Evolutionary conservation across 1,140 invertebrate genomes (phyloP).

Genomic region (Holcopasites calliopsidis): DNA sequence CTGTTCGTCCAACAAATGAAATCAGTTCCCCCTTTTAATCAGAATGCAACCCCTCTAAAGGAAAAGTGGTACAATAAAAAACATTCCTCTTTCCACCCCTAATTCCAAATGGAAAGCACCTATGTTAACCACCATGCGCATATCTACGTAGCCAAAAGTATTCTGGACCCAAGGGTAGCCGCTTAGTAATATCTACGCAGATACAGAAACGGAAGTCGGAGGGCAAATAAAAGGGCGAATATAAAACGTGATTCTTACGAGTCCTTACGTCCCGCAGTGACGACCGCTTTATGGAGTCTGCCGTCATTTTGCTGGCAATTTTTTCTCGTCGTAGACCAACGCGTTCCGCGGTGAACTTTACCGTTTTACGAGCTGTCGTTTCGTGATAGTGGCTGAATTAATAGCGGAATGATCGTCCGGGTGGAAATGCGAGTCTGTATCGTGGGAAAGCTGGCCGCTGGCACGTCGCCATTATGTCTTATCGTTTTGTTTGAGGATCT

Average conservation of each 20-base stretch:
- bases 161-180: background rate
- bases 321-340: background rate
- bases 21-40: too few relatives aligned
- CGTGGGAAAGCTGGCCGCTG: background rate
- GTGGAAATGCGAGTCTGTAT: too few relatives aligned
- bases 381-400: background rate
- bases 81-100: too few relatives aligned
- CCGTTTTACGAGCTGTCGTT: background rate
- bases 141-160: conserved; percentile 20
- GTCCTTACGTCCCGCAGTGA: background rate
- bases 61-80: too few relatives aligned
- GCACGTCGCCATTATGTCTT: background rate
- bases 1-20: too few relatives aligned
- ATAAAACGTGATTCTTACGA: conserved; percentile 24
- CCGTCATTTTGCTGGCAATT: conserved; percentile 36
- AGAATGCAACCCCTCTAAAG: too few relatives aligned
- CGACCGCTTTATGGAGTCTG: conserved; percentile 27
- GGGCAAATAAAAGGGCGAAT: conserved; percentile 30
- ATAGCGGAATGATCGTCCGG: background rate
- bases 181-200: background rate
- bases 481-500: background rate
- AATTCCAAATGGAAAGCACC: too few relatives aligned
- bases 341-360: background rate
- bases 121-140: too few relatives aligned
- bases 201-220: background rate